A percentile compares a stretch with the other conserved stretches of the same genome.
Conservation (phyloP, 2,888 invertebrate species). For the Brassicogethes aeneus region DNA sequence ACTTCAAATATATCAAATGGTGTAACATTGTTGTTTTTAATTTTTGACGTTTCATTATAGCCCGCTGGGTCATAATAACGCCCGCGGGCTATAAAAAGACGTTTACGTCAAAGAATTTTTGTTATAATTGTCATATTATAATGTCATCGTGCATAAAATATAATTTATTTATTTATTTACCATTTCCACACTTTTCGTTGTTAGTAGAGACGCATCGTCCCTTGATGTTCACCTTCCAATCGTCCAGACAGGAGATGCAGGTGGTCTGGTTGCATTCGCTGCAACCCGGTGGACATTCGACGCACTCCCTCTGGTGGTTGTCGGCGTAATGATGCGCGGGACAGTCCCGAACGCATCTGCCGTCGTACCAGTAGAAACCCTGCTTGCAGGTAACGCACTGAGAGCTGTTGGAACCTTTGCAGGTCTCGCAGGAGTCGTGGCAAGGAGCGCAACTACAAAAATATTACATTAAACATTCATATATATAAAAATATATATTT, state of each 20-base stretch:
- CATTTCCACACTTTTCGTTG: slow-evolving; percentile 58
- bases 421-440: slow-evolving; percentile 71
- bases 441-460: slow-evolving; percentile 61
- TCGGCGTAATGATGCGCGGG: slow-evolving; percentile 68
- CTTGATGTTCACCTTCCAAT: slow-evolving; percentile 70
- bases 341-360: slow-evolving; percentile 63
- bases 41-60: too few relatives aligned
- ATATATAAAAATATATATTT: slow-evolving; percentile 2
- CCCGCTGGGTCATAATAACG: too few relatives aligned
- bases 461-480: slow-evolving; percentile 8
- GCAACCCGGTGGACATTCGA: slow-evolving; percentile 72
- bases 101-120: too few relatives aligned
- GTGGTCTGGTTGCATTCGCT: slow-evolving; percentile 62
- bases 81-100: too few relatives aligned
- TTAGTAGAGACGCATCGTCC: slow-evolving; percentile 64
- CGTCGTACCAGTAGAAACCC: slow-evolving; percentile 61
- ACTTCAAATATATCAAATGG: too few relatives aligned
- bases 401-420: slow-evolving; percentile 65
- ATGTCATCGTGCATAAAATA: too few relatives aligned
- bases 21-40: too few relatives aligned
- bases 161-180: too few relatives aligned
- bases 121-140: too few relatives aligned
- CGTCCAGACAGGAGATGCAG: slow-evolving; percentile 64
- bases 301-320: slow-evolving; percentile 69
- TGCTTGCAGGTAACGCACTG: slow-evolving; percentile 76